A percentile compares a stretch with the other conserved stretches of the same genome.
Conservation (phyloP, 2,888 invertebrate genomes). For the Chesias legatella region DNA sequence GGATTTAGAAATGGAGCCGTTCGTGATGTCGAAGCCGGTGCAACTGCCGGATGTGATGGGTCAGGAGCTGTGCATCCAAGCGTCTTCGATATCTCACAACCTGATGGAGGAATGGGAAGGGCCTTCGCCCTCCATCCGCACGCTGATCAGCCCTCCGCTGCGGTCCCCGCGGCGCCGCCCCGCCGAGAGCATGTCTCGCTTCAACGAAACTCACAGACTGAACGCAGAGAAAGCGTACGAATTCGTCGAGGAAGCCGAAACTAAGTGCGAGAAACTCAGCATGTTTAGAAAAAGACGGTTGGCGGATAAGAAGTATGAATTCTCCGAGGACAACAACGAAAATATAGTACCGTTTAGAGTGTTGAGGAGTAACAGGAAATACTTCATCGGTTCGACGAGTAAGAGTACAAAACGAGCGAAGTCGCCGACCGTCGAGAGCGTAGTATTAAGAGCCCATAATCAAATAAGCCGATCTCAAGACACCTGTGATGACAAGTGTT, state of each 20-base stretch:
- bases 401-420: conserved; percentile 58
- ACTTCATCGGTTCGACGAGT: conserved; percentile 65
- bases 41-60: conserved; percentile 70
- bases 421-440: conserved; percentile 67
- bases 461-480: conserved; percentile 65
- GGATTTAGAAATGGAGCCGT: conserved; percentile 80
- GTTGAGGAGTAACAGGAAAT: conserved; percentile 77
- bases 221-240: conserved; percentile 89
- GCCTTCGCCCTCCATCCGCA: conserved; percentile 70
- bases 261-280: conserved; percentile 91
- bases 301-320: conserved; percentile 95
- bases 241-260: conserved; percentile 90
- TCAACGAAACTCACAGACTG: conserved; percentile 75
- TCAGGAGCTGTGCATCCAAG: conserved; percentile 71
- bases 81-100: conserved; percentile 68
- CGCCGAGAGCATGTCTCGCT: conserved; percentile 75
- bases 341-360: conserved; percentile 84
- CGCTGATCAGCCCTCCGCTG: conserved; percentile 70
- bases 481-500: conserved; percentile 47
- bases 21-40: conserved; percentile 63
- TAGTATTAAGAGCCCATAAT: conserved; percentile 68
- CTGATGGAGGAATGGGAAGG: conserved; percentile 78
- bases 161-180: conserved; percentile 69
- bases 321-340: conserved; percentile 88
- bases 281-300: conserved; percentile 90